Evolutionary conservation across 2,888 invertebrate species (phyloP).

Genomic region (Mythimna lalbum): DNA sequence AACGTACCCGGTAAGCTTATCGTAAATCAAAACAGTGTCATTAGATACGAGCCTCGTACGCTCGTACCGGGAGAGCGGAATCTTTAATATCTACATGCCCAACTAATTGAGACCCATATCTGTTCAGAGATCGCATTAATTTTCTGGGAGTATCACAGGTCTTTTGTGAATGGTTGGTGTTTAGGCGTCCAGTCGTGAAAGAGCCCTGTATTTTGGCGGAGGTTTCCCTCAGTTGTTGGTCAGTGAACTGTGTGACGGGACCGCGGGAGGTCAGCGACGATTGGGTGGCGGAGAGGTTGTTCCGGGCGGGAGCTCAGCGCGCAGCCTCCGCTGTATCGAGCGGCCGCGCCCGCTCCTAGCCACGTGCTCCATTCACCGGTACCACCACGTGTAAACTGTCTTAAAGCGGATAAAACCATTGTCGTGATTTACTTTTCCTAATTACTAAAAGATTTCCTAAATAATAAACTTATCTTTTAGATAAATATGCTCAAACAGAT

Average conservation of each 20-base stretch:
- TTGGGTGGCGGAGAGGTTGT: constrained; percentile 70
- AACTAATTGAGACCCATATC: constrained; percentile 74
- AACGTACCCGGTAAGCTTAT: constrained; percentile 71
- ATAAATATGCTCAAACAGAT: not conserved
- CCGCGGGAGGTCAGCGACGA: constrained; percentile 73
- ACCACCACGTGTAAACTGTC: constrained; percentile 72
- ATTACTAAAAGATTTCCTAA: not conserved
- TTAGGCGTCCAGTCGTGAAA: constrained; percentile 67
- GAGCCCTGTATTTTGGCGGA: constrained; percentile 73
- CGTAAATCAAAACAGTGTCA: constrained; percentile 78
- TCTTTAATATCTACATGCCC: constrained; percentile 74
- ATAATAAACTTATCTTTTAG: not conserved
- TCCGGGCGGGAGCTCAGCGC: constrained; percentile 81
- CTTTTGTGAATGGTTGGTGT: constrained; percentile 73
- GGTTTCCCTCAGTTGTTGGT: constrained; percentile 62
- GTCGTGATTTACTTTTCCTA: constrained; percentile 38
- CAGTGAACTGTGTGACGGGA: constrained; percentile 65
- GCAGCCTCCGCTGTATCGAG: constrained; percentile 86
- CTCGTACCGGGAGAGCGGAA: constrained; percentile 71
- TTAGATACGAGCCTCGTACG: constrained; percentile 72
- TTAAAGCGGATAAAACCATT: constrained; percentile 60
- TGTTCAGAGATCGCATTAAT: constrained; percentile 69
- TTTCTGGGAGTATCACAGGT: constrained; percentile 71
- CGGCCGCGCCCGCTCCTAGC: constrained; percentile 80
- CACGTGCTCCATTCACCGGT: constrained; percentile 84